Conservation (phyloP, 2,888 invertebrate genomes). For the Agrotis clavis region DNA sequence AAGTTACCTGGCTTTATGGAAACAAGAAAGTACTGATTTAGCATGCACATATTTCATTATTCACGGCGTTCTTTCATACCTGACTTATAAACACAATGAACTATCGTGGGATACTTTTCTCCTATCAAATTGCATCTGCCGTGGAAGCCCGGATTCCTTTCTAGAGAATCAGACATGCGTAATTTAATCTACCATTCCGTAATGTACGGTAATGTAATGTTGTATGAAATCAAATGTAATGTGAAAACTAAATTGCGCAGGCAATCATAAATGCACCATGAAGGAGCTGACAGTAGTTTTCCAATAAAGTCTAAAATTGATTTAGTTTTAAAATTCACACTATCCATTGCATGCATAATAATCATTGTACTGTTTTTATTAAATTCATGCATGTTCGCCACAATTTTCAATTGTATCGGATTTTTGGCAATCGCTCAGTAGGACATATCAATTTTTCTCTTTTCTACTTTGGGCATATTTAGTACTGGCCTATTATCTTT, state of each 20-base stretch:
- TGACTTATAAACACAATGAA: constrained; percentile 54
- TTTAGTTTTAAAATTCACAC: background rate
- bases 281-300: background rate
- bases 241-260: constrained; percentile 50
- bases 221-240: constrained; percentile 57
- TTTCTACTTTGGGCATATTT: background rate
- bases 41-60: constrained; percentile 47
- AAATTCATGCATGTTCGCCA: background rate
- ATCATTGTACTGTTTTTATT: background rate
- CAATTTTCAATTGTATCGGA: background rate
- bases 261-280: constrained; percentile 24
- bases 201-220: constrained; percentile 58
- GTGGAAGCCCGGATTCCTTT: constrained; percentile 62
- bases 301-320: background rate
- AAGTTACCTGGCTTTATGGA: constrained; percentile 8
- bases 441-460: background rate
- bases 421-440: background rate
- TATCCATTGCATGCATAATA: background rate
- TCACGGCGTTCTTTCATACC: constrained; percentile 47
- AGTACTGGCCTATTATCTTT: background rate
- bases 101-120: constrained; percentile 71
- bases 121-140: constrained; percentile 61
- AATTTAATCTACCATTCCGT: constrained; percentile 64
- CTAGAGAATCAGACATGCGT: constrained; percentile 68
- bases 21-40: constrained; percentile 9